phyloP scores from a whole-genome alignment of 2,888 invertebrate species.

The Mythimna loreyi region DNA sequence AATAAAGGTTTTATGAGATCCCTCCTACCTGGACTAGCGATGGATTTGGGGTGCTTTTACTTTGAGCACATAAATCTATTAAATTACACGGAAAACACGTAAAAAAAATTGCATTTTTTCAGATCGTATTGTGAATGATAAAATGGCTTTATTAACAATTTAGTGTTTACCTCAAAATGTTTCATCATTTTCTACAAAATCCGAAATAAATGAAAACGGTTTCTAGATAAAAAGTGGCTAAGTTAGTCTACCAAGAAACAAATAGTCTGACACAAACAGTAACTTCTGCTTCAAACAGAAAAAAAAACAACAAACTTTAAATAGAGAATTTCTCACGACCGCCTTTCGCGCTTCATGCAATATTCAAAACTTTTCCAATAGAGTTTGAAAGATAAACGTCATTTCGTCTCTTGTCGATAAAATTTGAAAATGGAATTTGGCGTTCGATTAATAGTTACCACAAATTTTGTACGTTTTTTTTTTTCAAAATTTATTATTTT shows the following conservation, averaged over 20 bases:
- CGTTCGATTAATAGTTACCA: conserved; percentile 54
- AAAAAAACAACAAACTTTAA: conserved; percentile 61
- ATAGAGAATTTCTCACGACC: conserved; percentile 62
- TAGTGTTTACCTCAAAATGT: neutral
- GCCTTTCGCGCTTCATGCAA: conserved; percentile 75
- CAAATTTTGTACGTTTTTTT: conserved; percentile 40
- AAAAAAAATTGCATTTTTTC: neutral
- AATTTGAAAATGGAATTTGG: conserved; percentile 1
- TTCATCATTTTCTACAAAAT: neutral
- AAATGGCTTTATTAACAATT: neutral
- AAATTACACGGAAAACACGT: neutral
- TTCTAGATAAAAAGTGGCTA: neutral
- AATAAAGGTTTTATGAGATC: conserved; percentile 69
- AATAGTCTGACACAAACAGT: neutral
- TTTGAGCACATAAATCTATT: conserved; percentile 12
- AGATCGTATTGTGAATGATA: neutral
- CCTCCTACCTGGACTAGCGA: conserved; percentile 59
- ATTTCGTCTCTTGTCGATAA: neutral
- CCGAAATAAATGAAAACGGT: neutral
- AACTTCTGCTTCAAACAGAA: conserved; percentile 4
- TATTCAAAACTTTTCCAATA: conserved; percentile 76
- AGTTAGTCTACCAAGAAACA: neutral
- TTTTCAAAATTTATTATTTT: conserved; percentile 37
- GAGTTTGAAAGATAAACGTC: conserved; percentile 30
- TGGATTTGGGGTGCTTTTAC: conserved; percentile 15